Base-by-base conservation (phyloP, 2,113 vertebrate species). In the Rhabdomys dilectus region DNA sequence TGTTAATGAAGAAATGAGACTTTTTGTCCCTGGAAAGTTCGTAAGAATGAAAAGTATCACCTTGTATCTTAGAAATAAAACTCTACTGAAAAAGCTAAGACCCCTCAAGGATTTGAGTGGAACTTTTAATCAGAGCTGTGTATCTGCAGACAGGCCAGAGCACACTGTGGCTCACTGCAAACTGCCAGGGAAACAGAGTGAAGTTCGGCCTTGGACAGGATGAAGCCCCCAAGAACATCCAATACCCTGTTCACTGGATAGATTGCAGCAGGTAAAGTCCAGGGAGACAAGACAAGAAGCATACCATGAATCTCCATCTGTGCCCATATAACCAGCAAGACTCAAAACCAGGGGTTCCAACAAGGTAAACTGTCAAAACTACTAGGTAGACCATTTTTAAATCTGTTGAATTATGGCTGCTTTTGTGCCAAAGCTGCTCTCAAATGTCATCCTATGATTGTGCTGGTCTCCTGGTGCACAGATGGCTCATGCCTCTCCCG, bases 31-130 rank as follows among this genome's bases (percentile, higher is more conserved):
- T 34, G 58, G 36, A 48, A 92, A 45, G 1, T 26, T 0, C 76
- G 34, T 16, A 36, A 8, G 42, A 31, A 92, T 24, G 56, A 70
- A 91, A 94, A n/a, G 53, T 53, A 93, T 24, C 29, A n/a, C 9
- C 16, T 58, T 16, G n/a, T 56, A 13, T 53, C 86, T 93, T 82
- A 58, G 45, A 88, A 94, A 95, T 26, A 93, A 31, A 66, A 78
- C 42, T 45, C 62, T 91, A 45, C 22, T 29, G 10, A 91, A 31
- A 11, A 91, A 64, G 6, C 31, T 73, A 31, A 73, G 60, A 24
- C n/a, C 51, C 90, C 10, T 1, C 2, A 51, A 53, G 42, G 26
- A 62, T 45, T 17, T 12, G 36, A 51, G 4, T 22, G 13, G 42
- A 5, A 34, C 42, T 73, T 76, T 31, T 62, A 81, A 58, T 64